These are phyloP conservation scores for Rhinolophus sinicus DNA, from an alignment of 2,113 vertebrate species.

Conservation along the genomic window DNA sequence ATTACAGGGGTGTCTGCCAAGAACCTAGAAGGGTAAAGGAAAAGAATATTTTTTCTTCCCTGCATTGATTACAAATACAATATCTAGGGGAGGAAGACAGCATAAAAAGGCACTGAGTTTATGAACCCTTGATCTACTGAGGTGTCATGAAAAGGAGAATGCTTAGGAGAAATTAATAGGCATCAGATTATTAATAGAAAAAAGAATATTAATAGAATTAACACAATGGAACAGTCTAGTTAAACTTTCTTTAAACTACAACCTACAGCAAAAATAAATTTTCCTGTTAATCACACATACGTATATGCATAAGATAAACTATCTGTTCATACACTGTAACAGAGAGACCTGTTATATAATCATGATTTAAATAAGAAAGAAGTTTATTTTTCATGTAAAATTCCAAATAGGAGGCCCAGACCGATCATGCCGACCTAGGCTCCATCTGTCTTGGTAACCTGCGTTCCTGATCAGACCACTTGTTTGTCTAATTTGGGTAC, in stretches of 20 bases:
- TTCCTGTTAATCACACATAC: neutral
- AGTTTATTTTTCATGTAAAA: neutral
- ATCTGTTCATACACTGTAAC: neutral
- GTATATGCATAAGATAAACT: neutral
- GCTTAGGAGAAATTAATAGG: neutral
- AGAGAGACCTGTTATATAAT: neutral
- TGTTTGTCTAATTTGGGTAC: neutral
- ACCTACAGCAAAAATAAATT: neutral
- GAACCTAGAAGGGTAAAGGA: neutral
- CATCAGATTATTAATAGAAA: neutral
- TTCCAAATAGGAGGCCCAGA: neutral
- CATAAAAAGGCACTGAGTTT: neutral
- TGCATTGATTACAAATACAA: neutral
- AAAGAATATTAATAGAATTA: slow-evolving; percentile 22
- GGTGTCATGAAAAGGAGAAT: neutral
- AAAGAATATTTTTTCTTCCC: neutral
- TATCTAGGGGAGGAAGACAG: neutral
- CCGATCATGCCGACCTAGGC: neutral
- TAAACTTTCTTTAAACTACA: neutral
- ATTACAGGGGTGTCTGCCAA: neutral
- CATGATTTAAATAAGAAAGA: neutral
- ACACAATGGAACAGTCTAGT: neutral
- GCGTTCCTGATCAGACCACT: neutral
- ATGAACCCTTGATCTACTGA: neutral
- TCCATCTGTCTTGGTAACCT: neutral